Base-by-base conservation (phyloP, 64 coral and sea anemone species). In the Stichodactyla helianthus region DNA sequence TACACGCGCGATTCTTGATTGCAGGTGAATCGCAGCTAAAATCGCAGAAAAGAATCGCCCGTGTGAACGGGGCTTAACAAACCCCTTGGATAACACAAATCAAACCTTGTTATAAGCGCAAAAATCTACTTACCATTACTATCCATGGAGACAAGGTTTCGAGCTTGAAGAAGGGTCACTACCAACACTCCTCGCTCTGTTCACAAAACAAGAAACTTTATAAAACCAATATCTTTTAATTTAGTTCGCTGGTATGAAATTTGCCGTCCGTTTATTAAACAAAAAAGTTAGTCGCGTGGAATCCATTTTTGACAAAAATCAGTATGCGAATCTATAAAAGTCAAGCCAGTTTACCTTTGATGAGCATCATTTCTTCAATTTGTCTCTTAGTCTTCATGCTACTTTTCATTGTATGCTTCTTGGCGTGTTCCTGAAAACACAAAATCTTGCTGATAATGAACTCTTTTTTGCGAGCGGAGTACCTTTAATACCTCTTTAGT, bases 401-500 rank as follows among this genome's bases (percentile, higher is more conserved):
- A 27, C 90, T 96, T 71, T 96, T 96, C 80, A 89, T 90, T 4
- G 94, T 96, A 82, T 96, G 94, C 52, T 86, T 89, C 85, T 96
- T 96, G 79, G 84, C 87, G 58, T 93, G 82, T 56, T 89, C 91
- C 91, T 93, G 25, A 68, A 86, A 18, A 1, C 18, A 19, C 5
- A 79, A 10, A 89, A 89, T 53, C 51, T 50, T 8, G 9, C 10
- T 53, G 1, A 35, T 31, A 52, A 53, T n/a, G 10, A 25, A 26
- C 11, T 5, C 22, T 31, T 9, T 5, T 11, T 11, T 31, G 35
- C 62, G 22, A 65, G 9, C 19, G 68, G 25, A 31, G n/a, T 11
- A 10, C 7, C 26, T 27, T 74, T 31, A 74, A 31, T 74, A 74
- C 7, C 27, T 9, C 22, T 10, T 2, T 28, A 4, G 14, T 15